A percentile compares a stretch with the other conserved stretches of the same genome.
Evolutionary conservation across 1,140 invertebrate species (phyloP).

Genomic region (Pogonomyrmex californicus): DNA sequence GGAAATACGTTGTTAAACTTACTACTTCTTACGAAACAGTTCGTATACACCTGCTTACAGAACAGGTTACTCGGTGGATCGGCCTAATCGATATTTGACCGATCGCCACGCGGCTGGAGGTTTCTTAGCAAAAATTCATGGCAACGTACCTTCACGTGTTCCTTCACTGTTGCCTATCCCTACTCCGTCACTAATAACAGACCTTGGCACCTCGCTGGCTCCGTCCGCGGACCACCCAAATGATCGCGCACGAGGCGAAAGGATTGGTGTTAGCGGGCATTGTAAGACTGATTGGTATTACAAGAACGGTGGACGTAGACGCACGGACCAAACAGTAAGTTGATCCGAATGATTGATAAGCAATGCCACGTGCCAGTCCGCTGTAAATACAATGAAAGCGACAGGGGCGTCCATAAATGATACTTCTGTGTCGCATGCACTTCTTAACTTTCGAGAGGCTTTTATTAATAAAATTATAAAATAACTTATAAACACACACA

Average conservation of each 20-base stretch:
- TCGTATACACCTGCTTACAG: constrained; percentile 22
- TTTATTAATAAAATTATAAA: constrained; percentile 1
- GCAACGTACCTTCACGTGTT: constrained; percentile 65
- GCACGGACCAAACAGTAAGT: constrained; percentile 61
- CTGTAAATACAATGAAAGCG: constrained; percentile 70
- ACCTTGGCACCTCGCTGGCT: constrained; percentile 75
- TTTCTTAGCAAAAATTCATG: constrained; percentile 59
- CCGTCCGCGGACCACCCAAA: constrained; percentile 76
- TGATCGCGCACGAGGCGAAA: constrained; percentile 45
- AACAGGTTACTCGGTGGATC: constrained; percentile 51
- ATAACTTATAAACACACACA: not conserved
- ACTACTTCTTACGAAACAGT: constrained; percentile 4
- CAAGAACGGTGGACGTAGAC: constrained; percentile 58
- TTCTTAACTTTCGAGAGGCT: not conserved
- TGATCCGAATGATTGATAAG: constrained; percentile 80
- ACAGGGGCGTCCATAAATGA: constrained; percentile 65
- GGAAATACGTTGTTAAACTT: not conserved
- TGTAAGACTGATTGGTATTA: constrained; percentile 74
- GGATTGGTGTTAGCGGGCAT: constrained; percentile 33
- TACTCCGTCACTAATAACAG: constrained; percentile 78
- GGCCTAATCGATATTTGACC: constrained; percentile 67
- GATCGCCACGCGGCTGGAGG: constrained; percentile 20
- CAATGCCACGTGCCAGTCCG: constrained; percentile 77
- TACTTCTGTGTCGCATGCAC: not conserved
- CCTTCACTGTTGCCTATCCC: constrained; percentile 35